Conservation (phyloP, 2,797 vertebrate species). For the Mus spretus region DNA sequence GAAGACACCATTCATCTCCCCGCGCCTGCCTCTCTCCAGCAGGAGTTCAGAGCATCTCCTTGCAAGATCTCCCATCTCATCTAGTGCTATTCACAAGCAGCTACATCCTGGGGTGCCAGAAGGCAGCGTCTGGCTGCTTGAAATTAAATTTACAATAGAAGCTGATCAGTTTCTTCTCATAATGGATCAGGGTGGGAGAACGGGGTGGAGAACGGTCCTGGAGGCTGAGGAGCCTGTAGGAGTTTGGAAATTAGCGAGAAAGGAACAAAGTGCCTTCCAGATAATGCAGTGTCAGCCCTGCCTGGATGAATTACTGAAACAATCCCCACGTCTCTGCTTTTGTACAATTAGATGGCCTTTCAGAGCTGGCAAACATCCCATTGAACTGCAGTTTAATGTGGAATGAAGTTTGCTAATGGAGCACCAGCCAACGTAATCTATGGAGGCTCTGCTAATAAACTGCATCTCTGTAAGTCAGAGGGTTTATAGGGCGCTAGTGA, state of each 20-base stretch:
- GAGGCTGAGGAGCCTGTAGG: conserved; percentile 20
- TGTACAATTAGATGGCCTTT: conserved; percentile 73
- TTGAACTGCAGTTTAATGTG: conserved; percentile 83
- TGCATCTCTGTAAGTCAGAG: conserved; percentile 76
- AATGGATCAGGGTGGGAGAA: conserved; percentile 81
- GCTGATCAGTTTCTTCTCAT: conserved; percentile 80
- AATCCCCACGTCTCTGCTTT: conserved; percentile 68
- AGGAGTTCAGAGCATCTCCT: conserved; percentile 80
- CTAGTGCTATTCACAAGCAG: conserved; percentile 80
- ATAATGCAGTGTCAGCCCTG: conserved; percentile 78
- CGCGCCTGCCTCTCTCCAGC: conserved; percentile 57
- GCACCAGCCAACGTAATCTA: conserved; percentile 82
- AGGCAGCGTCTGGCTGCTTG: conserved; percentile 82
- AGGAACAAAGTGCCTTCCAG: conserved; percentile 76
- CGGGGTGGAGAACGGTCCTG: conserved; percentile 36
- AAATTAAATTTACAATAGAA: conserved; percentile 85
- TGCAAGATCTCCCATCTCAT: conserved; percentile 83
- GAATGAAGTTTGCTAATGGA: conserved; percentile 88
- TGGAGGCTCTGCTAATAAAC: conserved; percentile 86
- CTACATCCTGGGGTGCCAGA: conserved; percentile 79
- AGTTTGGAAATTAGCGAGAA: conserved; percentile 77
- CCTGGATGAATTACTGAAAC: conserved; percentile 64
- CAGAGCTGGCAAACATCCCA: conserved; percentile 79
- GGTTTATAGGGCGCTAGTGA: conserved; percentile 80
- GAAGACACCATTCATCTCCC: conserved; percentile 76